Percentiles rank a stretch among this genome's conserved stretches.
These are phyloP conservation scores for Aphelenchoides bicaudatus DNA, from an alignment of 2,888 invertebrate species.

Conservation along the genomic window DNA sequence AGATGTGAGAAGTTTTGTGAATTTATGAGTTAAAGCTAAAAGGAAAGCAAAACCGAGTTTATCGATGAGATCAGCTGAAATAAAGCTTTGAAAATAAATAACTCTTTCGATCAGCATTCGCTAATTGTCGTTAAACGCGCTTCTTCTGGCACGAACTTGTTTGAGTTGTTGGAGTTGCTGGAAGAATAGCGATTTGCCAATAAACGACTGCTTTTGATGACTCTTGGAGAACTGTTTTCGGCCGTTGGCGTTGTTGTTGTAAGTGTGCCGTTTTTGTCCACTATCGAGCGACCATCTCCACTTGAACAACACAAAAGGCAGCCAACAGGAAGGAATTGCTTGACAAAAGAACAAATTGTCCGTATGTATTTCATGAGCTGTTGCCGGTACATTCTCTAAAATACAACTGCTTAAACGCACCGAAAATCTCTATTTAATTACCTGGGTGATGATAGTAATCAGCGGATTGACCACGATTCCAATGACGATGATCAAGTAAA, in stretches of 20 bases:
- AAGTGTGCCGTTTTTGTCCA: too few relatives aligned
- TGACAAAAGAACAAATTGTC: not conserved
- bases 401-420: too few relatives aligned
- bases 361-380: constrained; percentile 13
- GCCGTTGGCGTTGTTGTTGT: too few relatives aligned
- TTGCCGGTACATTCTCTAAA: constrained; percentile 17
- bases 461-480: constrained; percentile 58
- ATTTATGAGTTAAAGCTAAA: too few relatives aligned
- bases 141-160: constrained; percentile 4
- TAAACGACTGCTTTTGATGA: not conserved
- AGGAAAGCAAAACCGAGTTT: too few relatives aligned
- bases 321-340: not conserved
- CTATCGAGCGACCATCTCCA: too few relatives aligned
- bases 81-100: too few relatives aligned
- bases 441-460: constrained; percentile 57
- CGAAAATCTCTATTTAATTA: too few relatives aligned
- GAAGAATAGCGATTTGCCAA: not conserved
- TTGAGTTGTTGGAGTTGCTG: not conserved
- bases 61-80: too few relatives aligned
- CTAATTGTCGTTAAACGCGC: constrained; percentile 7
- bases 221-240: not conserved
- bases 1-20: too few relatives aligned
- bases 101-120: constrained; percentile 4
- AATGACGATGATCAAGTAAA: constrained; percentile 49
- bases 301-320: not conserved